Evolutionary conservation across 2,113 vertebrate species (phyloP), one percentile per base, ranked within the genome.

Genomic region (Austrofundulus limnaeus): DNA sequence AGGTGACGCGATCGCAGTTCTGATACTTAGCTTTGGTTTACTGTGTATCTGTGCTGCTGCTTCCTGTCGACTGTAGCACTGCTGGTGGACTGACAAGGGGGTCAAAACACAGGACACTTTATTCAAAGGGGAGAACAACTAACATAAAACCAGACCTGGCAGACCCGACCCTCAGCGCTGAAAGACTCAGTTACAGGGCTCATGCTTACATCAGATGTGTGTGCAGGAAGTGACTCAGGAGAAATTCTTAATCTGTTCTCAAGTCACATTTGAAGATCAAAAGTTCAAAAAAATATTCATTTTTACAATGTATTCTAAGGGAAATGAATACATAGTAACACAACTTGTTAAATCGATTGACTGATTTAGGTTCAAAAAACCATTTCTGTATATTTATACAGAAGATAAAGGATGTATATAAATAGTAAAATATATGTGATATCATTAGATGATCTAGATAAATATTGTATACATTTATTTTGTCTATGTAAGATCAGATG

Each of bases 21-120:
- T 81, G 48, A 63, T 75, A 65, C 70, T 61, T 66, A 78, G 72
- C 24, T 25, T 56, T 61, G 55, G 38, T 60, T 59, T 39, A 52
- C 49, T 71, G 77, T 59, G 82, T 77, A 71, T 80, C 77, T 78
- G 76, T 61, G 64, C 70, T 63, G 49, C 72, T 66, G 61, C 75
- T 89, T 91, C 87, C 91, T 89, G 85, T 78, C 51, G 63, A 71
- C 86, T 83, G 60, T 70, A 70, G 78, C 65, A 82, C 73, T 70
- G 64, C 72, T 81, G 59, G 63, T 78, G 51, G 77, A 71, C 72
- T 63, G 70, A 17, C 46, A 47, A 51, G 21, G 23, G 54, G 87
- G 82, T 86, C 83, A 81, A 70, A 57, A 19, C 68, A 51, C 76
- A 81, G 79, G 82, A 81, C 77, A 83, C 85, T 90, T 81, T 84